These are phyloP conservation scores for Zenarchopterus dispar DNA, from an alignment of 2,797 vertebrate genomes.

Conservation along the genomic window DNA sequence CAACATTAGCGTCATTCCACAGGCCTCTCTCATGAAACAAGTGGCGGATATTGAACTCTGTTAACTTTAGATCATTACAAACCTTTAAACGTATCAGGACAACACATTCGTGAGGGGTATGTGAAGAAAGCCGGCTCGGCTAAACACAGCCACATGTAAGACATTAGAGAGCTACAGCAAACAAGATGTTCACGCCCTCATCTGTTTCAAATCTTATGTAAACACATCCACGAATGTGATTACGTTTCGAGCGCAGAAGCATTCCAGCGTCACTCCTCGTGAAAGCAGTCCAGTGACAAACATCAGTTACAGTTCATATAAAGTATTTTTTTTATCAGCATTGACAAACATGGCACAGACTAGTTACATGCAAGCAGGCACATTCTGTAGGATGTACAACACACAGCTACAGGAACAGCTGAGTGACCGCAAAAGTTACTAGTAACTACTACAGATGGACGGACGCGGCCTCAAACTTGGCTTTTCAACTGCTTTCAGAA, in stretches of 20 bases:
- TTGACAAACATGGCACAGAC: background rate
- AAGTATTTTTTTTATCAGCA: background rate
- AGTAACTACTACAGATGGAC: too few species aligned
- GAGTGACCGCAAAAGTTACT: too few species aligned
- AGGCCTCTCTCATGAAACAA: background rate
- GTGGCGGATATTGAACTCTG: too few species aligned
- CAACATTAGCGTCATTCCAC: background rate
- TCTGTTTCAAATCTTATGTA: constrained; percentile 22
- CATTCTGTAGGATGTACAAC: too few species aligned
- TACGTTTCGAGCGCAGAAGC: constrained; percentile 12
- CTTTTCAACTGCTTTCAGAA: too few species aligned
- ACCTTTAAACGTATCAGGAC: background rate
- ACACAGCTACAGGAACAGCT: too few species aligned
- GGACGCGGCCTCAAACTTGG: too few species aligned
- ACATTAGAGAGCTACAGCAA: constrained; percentile 21
- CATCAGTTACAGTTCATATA: too few species aligned
- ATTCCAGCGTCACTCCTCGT: background rate
- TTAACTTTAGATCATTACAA: background rate
- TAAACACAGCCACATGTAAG: constrained; percentile 10
- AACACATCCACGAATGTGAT: constrained; percentile 13
- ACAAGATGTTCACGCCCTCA: constrained; percentile 31
- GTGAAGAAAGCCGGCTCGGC: background rate
- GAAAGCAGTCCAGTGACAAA: constrained; percentile 13
- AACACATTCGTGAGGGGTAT: constrained; percentile 10
- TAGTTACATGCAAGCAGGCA: background rate